A percentile compares a stretch with the other conserved stretches of the same genome.
phyloP scores from a whole-genome alignment of 1,140 invertebrate genomes.

The Belonocnema kinseyi region DNA sequence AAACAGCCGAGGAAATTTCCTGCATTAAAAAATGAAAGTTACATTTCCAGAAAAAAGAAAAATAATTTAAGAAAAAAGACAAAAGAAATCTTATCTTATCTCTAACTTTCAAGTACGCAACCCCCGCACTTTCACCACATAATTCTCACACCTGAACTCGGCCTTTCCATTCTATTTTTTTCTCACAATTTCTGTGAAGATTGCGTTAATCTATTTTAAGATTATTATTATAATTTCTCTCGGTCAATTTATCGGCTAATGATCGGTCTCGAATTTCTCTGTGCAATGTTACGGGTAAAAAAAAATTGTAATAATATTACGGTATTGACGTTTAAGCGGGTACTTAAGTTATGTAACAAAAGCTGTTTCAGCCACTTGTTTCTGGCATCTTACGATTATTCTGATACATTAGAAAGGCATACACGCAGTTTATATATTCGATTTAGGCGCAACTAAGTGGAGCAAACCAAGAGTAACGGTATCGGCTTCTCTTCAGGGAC shows the following conservation, averaged over 20 bases:
- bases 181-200: background rate
- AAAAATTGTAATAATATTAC: background rate
- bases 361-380: background rate
- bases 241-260: conserved; percentile 6
- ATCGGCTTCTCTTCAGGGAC: background rate
- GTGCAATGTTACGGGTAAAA: background rate
- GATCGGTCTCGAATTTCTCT: background rate
- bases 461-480: conserved; percentile 25
- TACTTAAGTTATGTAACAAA: background rate
- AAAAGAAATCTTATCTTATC: background rate
- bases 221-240: background rate
- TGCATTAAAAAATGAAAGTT: too few species aligned
- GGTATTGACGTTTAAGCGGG: background rate
- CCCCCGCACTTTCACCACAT: background rate
- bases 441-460: conserved; percentile 29
- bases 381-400: conserved; percentile 7
- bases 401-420: conserved; percentile 25
- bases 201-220: background rate
- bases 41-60: too few species aligned
- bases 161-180: background rate
- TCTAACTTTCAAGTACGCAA: background rate
- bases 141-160: background rate
- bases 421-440: conserved; percentile 26
- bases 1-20: too few species aligned
- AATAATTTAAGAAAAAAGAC: background rate